Conservation (phyloP, 1,140 invertebrate species). For the Drosophila kepulauana region DNA sequence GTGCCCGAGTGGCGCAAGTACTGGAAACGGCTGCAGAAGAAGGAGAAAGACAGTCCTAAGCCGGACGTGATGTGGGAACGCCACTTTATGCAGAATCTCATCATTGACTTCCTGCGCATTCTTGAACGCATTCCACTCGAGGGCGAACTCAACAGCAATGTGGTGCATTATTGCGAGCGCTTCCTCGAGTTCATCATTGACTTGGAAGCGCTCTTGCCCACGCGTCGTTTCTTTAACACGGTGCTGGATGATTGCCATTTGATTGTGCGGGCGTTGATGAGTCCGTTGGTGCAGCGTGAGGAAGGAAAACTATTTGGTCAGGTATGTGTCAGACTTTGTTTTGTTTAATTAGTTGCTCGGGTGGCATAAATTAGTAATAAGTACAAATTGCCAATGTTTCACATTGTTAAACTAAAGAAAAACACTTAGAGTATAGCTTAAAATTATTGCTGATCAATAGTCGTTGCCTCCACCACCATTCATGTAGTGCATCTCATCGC, state of each 20-base stretch:
- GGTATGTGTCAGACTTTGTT: slow-evolving; percentile 87
- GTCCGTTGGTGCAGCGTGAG: slow-evolving; percentile 89
- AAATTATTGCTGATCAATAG: slow-evolving; percentile 78
- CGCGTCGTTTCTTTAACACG: slow-evolving; percentile 98
- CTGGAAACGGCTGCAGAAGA: slow-evolving; percentile 94
- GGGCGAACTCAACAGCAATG: slow-evolving; percentile 87
- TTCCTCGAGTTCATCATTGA: slow-evolving; percentile 99
- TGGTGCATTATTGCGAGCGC: slow-evolving; percentile 94
- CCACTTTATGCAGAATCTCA: slow-evolving; percentile 93
- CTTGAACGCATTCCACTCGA: slow-evolving; percentile 91
- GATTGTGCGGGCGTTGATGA: slow-evolving; percentile 95
- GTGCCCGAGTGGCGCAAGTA: slow-evolving; percentile 96
- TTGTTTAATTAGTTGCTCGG: slow-evolving; percentile 48
- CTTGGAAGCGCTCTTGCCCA: slow-evolving; percentile 97
- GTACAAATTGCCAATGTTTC: slow-evolving; percentile 77
- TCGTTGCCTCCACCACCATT: slow-evolving; percentile 87
- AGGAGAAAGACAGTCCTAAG: slow-evolving; percentile 88
- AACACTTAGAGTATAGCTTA: slow-evolving; percentile 67
- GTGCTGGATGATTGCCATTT: slow-evolving; percentile 98
- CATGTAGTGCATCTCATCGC: slow-evolving; percentile 94
- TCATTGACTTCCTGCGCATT: slow-evolving; percentile 95
- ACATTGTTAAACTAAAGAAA: slow-evolving; percentile 72
- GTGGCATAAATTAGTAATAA: slow-evolving; percentile 71
- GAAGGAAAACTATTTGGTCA: slow-evolving; percentile 97
- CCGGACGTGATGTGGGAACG: slow-evolving; percentile 94